Evolutionary conservation across 2,888 invertebrate species (phyloP).

Genomic region (Parnassius apollo): DNA sequence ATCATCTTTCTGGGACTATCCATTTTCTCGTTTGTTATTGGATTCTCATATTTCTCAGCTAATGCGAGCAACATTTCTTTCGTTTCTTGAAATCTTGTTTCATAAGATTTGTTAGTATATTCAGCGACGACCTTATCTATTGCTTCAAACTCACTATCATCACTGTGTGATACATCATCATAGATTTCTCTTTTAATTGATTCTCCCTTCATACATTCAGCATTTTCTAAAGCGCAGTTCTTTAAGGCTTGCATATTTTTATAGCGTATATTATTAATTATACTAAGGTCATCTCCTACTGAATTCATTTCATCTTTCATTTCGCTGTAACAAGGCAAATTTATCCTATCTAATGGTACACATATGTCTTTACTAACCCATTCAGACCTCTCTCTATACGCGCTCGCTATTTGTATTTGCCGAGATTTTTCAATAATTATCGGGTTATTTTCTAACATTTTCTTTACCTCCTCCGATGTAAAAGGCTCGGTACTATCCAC

Average conservation of each 20-base stretch:
- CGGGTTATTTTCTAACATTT: constrained; percentile 57
- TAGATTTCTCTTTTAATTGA: constrained; percentile 24
- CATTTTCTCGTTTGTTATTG: constrained; percentile 31
- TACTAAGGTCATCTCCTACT: constrained; percentile 49
- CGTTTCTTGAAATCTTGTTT: constrained; percentile 67
- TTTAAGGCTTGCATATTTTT: constrained; percentile 62
- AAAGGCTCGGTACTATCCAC: constrained; percentile 58
- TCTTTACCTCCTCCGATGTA: constrained; percentile 54
- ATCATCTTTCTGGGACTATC: constrained; percentile 31
- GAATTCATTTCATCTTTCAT: constrained; percentile 56
- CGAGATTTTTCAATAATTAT: constrained; percentile 65
- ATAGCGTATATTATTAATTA: constrained; percentile 57
- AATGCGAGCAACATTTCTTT: constrained; percentile 64
- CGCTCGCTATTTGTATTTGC: constrained; percentile 62
- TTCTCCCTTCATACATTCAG: constrained; percentile 24
- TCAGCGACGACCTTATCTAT: constrained; percentile 67
- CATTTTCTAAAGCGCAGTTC: constrained; percentile 49
- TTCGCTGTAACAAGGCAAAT: constrained; percentile 46
- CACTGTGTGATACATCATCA: constrained; percentile 38
- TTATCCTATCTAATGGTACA: constrained; percentile 60
- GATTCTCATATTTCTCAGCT: constrained; percentile 60
- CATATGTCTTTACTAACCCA: constrained; percentile 40
- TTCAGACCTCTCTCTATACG: constrained; percentile 33
- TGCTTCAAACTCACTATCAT: constrained; percentile 57
- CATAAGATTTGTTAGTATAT: constrained; percentile 67